Evolutionary conservation across 2,113 vertebrate genomes (phyloP).

Genomic region (Poecile atricapillus): DNA sequence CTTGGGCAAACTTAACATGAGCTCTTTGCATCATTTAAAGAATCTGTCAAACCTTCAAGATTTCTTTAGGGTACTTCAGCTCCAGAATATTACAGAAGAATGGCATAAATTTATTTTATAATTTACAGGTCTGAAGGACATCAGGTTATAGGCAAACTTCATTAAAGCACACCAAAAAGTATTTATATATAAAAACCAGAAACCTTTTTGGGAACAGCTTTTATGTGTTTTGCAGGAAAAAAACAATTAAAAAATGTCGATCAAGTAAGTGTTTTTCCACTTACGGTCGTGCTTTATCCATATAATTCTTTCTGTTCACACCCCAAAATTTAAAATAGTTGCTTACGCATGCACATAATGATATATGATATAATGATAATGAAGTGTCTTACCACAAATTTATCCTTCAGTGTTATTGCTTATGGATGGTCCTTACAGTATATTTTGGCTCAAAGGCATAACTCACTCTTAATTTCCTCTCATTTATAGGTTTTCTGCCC

Average conservation of each 20-base stretch:
- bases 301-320: neutral
- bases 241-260: neutral
- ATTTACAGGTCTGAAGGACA: neutral
- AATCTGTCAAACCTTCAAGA: neutral
- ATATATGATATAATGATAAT: too few species aligned
- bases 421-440: neutral
- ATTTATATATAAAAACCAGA: neutral
- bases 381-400: neutral
- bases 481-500: neutral
- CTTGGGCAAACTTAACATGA: neutral
- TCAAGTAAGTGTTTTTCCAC: neutral
- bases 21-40: neutral
- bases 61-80: neutral
- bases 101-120: neutral
- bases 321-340: neutral
- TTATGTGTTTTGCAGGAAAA: neutral
- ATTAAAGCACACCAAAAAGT: neutral
- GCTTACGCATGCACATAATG: neutral
- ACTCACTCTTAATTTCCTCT: neutral
- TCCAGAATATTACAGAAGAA: neutral
- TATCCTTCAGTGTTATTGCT: neutral
- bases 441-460: neutral
- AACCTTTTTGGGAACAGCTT: neutral
- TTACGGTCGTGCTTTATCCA: neutral
- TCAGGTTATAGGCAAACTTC: neutral